Percentiles rank a stretch among this genome's conserved stretches.
Evolutionary conservation across 2,113 vertebrate genomes (phyloP).

Genomic region (Gallinago jamesoni): DNA sequence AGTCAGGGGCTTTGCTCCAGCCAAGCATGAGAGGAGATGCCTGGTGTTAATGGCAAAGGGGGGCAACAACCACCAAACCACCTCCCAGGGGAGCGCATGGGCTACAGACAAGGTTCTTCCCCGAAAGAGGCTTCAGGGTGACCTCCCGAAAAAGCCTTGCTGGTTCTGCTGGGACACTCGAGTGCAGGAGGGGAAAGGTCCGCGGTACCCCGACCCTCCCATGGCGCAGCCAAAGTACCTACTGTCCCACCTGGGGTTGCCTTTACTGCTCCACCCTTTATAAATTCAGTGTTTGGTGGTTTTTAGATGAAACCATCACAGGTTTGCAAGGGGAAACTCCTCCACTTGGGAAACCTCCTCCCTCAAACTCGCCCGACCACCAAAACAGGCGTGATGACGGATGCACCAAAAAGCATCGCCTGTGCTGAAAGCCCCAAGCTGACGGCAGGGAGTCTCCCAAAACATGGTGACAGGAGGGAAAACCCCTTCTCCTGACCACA

Average conservation of each 20-base stretch:
- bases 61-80: not conserved
- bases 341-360: not conserved
- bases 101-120: not conserved
- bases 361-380: not conserved
- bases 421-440: rapidly evolving
- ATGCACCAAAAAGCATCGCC: not conserved
- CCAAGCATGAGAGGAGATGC: rapidly evolving
- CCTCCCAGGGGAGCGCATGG: rapidly evolving
- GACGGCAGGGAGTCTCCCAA: not conserved
- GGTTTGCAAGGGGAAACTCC: not conserved
- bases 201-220: rapidly evolving
- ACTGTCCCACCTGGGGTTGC: not conserved
- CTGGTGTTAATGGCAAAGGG: rapidly evolving
- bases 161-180: too few relatives aligned
- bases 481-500: not conserved
- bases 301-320: not conserved
- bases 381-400: rapidly evolving
- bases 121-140: not conserved
- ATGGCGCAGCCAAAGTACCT: rapidly evolving
- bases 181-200: not conserved
- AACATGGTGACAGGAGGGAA: not conserved
- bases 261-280: not conserved
- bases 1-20: not conserved
- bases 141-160: rapidly evolving
- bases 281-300: not conserved